These are phyloP conservation scores for Chamaea fasciata DNA, from an alignment of 2,113 vertebrate species.

Conservation along the genomic window DNA sequence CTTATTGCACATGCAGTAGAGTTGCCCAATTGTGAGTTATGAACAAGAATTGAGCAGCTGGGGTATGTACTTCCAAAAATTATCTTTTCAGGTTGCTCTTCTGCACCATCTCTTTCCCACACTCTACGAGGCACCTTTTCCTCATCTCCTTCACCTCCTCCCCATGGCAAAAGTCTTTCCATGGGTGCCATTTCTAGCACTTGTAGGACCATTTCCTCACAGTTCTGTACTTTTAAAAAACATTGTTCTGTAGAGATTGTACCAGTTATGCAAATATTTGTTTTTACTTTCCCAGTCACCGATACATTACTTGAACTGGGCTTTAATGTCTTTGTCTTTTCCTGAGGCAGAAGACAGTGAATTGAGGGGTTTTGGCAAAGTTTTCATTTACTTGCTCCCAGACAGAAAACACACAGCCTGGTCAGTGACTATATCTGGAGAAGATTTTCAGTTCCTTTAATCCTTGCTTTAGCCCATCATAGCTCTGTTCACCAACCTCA, in stretches of 20 bases:
- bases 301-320: neutral
- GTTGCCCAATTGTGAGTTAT: rapidly evolving
- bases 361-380: neutral
- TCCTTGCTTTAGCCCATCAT: neutral
- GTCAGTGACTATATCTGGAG: neutral
- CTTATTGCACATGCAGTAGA: neutral
- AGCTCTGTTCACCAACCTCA: neutral
- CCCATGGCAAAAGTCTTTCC: neutral
- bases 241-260: neutral
- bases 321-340: neutral
- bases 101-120: neutral
- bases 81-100: neutral
- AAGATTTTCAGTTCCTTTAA: neutral
- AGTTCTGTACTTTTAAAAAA: neutral
- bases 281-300: neutral
- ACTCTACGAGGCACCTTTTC: neutral
- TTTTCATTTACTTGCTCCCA: neutral
- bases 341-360: neutral
- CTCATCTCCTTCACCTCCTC: neutral
- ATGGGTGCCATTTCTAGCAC: neutral
- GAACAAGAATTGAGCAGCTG: neutral
- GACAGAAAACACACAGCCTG: neutral
- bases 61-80: neutral
- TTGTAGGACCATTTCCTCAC: neutral
- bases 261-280: neutral